Conservation (phyloP, 2,797 vertebrate genomes). For the Lepilemur septentrionalis region DNA sequence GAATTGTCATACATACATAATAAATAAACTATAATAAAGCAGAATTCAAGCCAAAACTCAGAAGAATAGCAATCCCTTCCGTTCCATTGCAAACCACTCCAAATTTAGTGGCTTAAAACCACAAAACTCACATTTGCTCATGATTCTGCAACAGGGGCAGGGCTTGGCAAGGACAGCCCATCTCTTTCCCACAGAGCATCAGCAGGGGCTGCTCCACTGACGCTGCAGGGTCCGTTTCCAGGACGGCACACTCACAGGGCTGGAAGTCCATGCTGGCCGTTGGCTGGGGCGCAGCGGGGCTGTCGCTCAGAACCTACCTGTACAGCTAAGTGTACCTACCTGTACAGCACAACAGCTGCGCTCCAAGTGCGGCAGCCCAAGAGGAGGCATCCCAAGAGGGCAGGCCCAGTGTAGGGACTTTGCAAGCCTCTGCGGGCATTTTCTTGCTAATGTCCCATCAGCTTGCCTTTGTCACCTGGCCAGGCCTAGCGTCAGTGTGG, state of each 20-base stretch:
- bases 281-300: not conserved
- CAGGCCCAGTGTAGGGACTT: not conserved
- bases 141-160: not conserved
- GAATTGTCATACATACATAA: not conserved
- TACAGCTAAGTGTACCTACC: not conserved
- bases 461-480: not conserved
- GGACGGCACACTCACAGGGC: not conserved
- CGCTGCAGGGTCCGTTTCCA: too few relatives aligned
- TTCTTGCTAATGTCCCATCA: not conserved
- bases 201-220: not conserved
- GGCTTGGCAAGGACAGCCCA: not conserved
- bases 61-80: not conserved
- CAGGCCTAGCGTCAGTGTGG: not conserved
- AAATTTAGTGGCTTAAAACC: not conserved
- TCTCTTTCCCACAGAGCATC: not conserved
- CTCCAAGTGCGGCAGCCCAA: not conserved
- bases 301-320: not conserved
- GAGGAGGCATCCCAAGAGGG: not conserved
- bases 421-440: not conserved
- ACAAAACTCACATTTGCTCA: not conserved
- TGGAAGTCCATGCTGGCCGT: not conserved
- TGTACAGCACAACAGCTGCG: not conserved
- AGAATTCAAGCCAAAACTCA: not conserved
- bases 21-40: not conserved
- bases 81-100: not conserved